Base-by-base conservation (phyloP, 2,113 vertebrate species). In the Xyrauchen texanus region DNA sequence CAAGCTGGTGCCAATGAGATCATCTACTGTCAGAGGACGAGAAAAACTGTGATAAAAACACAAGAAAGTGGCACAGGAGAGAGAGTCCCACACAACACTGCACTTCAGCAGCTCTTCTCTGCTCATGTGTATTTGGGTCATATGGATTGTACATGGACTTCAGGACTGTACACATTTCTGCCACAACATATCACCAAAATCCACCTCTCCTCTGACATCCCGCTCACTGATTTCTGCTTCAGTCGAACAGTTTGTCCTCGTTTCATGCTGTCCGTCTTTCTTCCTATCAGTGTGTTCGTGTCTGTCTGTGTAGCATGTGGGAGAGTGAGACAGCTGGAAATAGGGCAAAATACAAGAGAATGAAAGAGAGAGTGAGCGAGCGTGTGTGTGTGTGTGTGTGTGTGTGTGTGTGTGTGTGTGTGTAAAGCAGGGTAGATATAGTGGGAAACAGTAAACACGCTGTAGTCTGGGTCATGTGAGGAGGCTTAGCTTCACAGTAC, bases 101-200 rank as follows among this genome's bases (percentile, higher is more conserved):
- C 8, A 42, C 79, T 58, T 7, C 52, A 47, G 42, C 76, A 81
- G 65, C 66, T 70, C 83, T 81, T 10, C 6, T 81, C 63, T 57
- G 49, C 80, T 69, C 79, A 57, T 63, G 83, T 89, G 89, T 90
- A 92, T 92, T 90, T 88, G 88, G 89, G 91, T 91, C 91, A 91
- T 80, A 85, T 89, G 84, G 82, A 84, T 80, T 89, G 87, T 86
- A 84, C 82, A 85, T 87, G 68, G 52, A 58, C 62, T 86, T 76
- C 55, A 77, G 70, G 16, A 53, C 42, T 58, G 52, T 13, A 21
- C 68, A 71, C 65, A 76, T 68, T 67, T 57, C 71, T 77, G 78
- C 72, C 81, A 71, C 68, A 16, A 44, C 78, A 61, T 53, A 58
- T 67, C 62, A 44, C 77, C 21, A 49, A 51, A 4, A 21, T 13